Conservation (phyloP, 2,113 vertebrate genomes). For the Pyxicephalus adspersus region DNA sequence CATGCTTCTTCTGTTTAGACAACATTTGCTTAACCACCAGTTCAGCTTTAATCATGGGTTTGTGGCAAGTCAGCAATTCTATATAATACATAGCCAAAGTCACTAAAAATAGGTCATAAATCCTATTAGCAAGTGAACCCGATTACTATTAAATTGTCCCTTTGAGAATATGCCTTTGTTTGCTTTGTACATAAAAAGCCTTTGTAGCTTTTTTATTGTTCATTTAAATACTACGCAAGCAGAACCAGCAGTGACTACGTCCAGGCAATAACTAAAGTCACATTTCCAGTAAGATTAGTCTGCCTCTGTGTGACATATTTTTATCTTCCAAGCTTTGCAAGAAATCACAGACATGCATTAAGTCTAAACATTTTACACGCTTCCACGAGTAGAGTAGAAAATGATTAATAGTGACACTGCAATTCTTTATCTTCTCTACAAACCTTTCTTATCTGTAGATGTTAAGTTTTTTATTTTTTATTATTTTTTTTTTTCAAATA, state of each 20-base stretch:
- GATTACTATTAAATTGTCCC: not conserved
- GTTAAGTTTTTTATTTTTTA: not conserved
- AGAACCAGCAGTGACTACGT: not conserved
- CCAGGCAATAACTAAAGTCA: not conserved
- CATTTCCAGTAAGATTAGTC: not conserved
- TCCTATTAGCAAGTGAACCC: not conserved
- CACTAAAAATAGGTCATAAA: not conserved
- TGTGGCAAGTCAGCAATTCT: not conserved
- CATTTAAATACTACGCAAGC: no score
- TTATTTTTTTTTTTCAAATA: not conserved
- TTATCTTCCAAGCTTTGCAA: not conserved
- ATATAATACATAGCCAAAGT: not conserved
- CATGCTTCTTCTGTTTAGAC: no score
- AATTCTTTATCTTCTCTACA: not conserved
- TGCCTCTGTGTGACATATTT: not conserved
- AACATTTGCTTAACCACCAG: no score
- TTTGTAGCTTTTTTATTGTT: not conserved
- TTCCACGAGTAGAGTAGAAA: not conserved
- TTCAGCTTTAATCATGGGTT: not conserved
- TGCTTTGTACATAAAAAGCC: not conserved
- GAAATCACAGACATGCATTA: conserved; percentile 2
- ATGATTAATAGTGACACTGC: not conserved
- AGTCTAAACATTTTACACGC: not conserved
- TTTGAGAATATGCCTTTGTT: not conserved
- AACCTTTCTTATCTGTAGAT: not conserved